Evolutionary conservation across 2,797 vertebrate genomes (phyloP), one percentile per base, ranked within the genome.

Genomic region (Bovichtus diacanthus): DNA sequence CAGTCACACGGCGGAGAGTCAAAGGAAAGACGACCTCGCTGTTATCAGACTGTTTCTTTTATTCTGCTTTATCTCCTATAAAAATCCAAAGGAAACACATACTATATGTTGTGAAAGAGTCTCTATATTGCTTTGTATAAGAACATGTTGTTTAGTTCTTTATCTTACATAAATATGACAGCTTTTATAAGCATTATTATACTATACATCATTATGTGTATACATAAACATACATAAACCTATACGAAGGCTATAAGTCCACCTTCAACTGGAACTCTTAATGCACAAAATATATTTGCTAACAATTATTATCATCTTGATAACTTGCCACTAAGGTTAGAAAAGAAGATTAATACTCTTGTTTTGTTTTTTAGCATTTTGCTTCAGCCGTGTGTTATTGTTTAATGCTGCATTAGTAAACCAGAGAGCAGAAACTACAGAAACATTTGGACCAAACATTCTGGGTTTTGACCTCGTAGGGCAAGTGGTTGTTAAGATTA

Each of bases 11-110:
- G 41, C 10, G 58, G 38, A 13, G 29, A 64, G 16, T 31, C 12
- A n/a, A 51, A 72, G 39, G 75, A 76, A 81, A 66, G 76, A 82
- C 3, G 51, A 76, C 72, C 74, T 80, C 71, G 62, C 38, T 60
- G 50, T 43, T 70, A 36, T 60, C 16, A 8, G 44, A 70, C 46
- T 39, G 21, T 59, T 70, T 67, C 27, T 64, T 67, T 70, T 55
- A 55, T 61, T 70, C 62, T 31, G 38, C 47, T 44, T n/a, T n/a
- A n/a, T n/a, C 36, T 21, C 13, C 21, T 25, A 34, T 55, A 53
- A 4, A 27, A 74, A 19, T 4, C 43, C 29, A 9, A 15, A 39
- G 15, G 54, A 54, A 54, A 51, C 23, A 53, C 36, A 41, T 41
- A 16, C 7, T 2, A 15, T 16, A 21, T 44, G 49, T 25, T 62